These are phyloP conservation scores for Epizoanthus stellaris DNA, from an alignment of 92 coral and sea anemone genomes.

Conservation along the genomic window DNA sequence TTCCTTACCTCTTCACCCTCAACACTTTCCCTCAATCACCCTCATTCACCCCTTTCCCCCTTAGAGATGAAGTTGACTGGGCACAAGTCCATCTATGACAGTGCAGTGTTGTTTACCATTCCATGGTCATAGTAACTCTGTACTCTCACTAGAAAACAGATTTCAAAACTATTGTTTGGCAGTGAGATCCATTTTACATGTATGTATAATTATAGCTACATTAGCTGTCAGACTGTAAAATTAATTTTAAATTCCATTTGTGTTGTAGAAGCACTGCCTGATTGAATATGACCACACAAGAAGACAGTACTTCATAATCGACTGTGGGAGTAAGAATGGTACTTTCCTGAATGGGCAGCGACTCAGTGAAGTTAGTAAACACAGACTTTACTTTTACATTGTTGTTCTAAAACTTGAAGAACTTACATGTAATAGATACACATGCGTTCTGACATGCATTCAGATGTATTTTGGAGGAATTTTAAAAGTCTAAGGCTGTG, in stretches of 20 bases:
- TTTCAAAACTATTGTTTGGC: not conserved
- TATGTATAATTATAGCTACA: not conserved
- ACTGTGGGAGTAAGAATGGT: slow-evolving; percentile 96
- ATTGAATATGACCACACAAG: slow-evolving; percentile 84
- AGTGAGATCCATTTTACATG: not conserved
- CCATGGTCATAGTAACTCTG: not conserved
- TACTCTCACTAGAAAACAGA: too few relatives aligned
- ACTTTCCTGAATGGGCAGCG: slow-evolving; percentile 87
- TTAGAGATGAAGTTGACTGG: too few relatives aligned
- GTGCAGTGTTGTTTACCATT: not conserved
- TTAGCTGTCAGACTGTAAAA: not conserved
- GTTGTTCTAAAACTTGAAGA: too few relatives aligned
- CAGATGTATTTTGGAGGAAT: not conserved
- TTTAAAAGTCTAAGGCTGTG: too few relatives aligned
- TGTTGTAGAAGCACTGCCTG: slow-evolving; percentile 79
- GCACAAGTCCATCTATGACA: too few relatives aligned
- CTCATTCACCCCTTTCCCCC: too few relatives aligned
- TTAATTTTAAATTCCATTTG: not conserved
- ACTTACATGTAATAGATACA: too few relatives aligned
- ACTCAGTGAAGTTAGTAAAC: slow-evolving; percentile 78
- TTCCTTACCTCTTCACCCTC: too few relatives aligned
- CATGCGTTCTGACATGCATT: not conserved
- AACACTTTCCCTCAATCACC: too few relatives aligned
- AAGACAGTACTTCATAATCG: slow-evolving; percentile 86
- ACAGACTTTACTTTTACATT: not conserved